A percentile compares a stretch with the other conserved stretches of the same genome.
These are phyloP conservation scores for Orcinus orca DNA, from an alignment of 2,113 vertebrate species.

Conservation along the genomic window DNA sequence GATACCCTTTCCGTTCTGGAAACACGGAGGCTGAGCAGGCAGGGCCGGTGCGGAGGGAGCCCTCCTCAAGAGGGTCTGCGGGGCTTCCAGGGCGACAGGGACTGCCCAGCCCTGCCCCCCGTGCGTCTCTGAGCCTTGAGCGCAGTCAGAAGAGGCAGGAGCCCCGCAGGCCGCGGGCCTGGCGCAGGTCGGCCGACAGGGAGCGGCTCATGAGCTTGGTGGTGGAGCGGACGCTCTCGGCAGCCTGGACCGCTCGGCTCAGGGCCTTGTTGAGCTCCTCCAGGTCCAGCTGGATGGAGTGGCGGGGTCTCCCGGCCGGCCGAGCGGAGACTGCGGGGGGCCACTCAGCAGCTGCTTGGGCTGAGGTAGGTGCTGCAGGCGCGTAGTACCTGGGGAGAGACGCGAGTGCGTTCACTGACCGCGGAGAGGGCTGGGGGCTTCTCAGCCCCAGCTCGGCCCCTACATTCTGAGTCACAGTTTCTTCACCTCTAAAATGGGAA, in stretches of 20 bases:
- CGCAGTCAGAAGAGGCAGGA: slow-evolving; percentile 84
- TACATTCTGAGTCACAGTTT: not conserved
- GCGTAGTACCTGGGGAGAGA: slow-evolving; percentile 83
- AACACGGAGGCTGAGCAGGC: not conserved
- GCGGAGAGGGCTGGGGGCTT: rapidly evolving
- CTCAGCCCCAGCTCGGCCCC: not conserved
- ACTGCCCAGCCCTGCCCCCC: rapidly evolving
- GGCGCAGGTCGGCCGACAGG: slow-evolving; percentile 82
- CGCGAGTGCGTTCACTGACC: rapidly evolving
- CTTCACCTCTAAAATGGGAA: not conserved
- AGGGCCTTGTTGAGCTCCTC: slow-evolving; percentile 82
- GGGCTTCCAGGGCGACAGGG: rapidly evolving
- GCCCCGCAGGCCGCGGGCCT: slow-evolving; percentile 72
- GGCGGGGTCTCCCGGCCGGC: rapidly evolving
- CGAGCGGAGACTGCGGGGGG: not conserved
- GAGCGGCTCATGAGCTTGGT: slow-evolving; percentile 84
- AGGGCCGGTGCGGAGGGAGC: not conserved
- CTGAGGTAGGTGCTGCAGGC: slow-evolving; percentile 78
- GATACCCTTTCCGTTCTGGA: not conserved
- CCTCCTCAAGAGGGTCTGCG: rapidly evolving
- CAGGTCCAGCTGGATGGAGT: slow-evolving; percentile 62
- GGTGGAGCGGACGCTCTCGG: slow-evolving; percentile 80
- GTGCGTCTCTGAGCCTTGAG: rapidly evolving
- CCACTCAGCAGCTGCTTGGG: slow-evolving; percentile 15
- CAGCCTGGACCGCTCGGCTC: slow-evolving; percentile 81